phyloP scores from a whole-genome alignment of 2,797 vertebrate genomes.

The Sphenodon punctatus region DNA sequence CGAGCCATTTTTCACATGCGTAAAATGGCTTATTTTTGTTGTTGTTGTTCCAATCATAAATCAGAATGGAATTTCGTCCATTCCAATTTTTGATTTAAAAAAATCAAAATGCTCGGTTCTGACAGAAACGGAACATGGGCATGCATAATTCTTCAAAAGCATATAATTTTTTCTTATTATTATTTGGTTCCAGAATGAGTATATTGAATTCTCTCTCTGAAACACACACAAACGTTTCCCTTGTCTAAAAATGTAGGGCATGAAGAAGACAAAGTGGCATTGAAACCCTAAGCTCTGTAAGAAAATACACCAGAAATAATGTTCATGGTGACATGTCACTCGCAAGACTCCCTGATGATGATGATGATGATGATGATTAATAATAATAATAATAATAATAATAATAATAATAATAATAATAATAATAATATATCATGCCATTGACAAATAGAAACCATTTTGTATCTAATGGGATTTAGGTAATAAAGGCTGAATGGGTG shows the following conservation, averaged over 20 bases:
- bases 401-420: slow-evolving; percentile 58
- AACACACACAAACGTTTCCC: no score
- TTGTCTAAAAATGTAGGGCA: slow-evolving; percentile 33
- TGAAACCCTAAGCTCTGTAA: slow-evolving; percentile 43
- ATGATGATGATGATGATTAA: slow-evolving; percentile 50
- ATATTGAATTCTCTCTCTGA: no score
- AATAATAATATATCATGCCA: slow-evolving; percentile 59
- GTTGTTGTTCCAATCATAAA: no score
- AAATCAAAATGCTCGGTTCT: no score
- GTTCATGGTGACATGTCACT: slow-evolving; percentile 11
- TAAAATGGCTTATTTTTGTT: no score
- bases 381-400: slow-evolving; percentile 56
- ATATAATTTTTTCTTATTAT: slow-evolving; percentile 30
- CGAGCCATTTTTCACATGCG: no score
- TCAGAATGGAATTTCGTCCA: no score
- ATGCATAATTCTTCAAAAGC: no score
- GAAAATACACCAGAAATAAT: slow-evolving; percentile 54
- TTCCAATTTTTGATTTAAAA: no score
- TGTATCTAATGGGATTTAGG: slow-evolving; percentile 69
- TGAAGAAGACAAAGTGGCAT: slow-evolving; percentile 24
- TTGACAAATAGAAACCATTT: slow-evolving; percentile 71
- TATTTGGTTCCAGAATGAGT: slow-evolving; percentile 18
- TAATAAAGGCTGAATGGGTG: slow-evolving; percentile 68
- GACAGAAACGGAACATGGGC: no score
- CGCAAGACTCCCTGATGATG: slow-evolving; percentile 31